phyloP scores from a whole-genome alignment of 2,888 invertebrate genomes.

The Enoplolaimus lenunculus region DNA sequence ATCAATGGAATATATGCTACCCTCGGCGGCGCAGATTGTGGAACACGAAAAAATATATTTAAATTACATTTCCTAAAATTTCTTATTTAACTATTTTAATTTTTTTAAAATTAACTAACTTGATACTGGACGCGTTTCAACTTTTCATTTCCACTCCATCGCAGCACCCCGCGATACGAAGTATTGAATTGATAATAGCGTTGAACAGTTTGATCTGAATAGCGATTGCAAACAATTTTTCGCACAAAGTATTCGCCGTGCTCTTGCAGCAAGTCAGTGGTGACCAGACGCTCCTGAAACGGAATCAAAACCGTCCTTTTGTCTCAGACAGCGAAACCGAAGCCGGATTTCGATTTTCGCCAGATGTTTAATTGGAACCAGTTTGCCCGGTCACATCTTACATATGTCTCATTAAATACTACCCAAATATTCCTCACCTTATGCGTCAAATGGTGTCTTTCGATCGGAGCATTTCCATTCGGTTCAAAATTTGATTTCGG shows the following conservation, averaged over 20 bases:
- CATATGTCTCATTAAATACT: too few species aligned
- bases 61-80: too few species aligned
- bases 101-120: background rate
- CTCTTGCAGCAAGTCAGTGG: constrained; percentile 66
- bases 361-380: too few species aligned
- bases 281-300: constrained; percentile 60
- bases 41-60: too few species aligned
- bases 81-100: too few species aligned
- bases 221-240: constrained; percentile 68
- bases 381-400: too few species aligned
- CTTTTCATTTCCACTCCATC: background rate
- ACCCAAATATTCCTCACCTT: too few species aligned
- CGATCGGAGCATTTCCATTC: constrained; percentile 50
- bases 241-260: constrained; percentile 55
- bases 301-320: too few species aligned
- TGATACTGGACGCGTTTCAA: background rate
- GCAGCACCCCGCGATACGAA: constrained; percentile 41
- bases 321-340: too few species aligned
- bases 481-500: background rate
- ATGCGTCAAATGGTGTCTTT: constrained; percentile 73
- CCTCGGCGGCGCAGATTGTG: too few species aligned
- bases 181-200: constrained; percentile 65
- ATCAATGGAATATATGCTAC: too few species aligned
- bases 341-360: too few species aligned
- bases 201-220: constrained; percentile 68